phyloP scores from a whole-genome alignment of 2,113 vertebrate species.

The Pseudopipra pipra region DNA sequence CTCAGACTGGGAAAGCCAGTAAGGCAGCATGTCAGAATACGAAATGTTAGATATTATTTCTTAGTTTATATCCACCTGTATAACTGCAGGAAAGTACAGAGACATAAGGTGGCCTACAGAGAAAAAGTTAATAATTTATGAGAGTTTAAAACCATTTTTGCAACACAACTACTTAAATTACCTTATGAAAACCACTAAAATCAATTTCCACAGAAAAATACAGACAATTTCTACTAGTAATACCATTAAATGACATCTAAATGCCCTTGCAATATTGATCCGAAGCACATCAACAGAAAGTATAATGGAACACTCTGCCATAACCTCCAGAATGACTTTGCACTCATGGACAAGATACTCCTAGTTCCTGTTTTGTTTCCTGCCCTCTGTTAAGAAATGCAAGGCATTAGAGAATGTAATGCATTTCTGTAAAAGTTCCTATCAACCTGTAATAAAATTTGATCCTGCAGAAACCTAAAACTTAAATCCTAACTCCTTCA shows the following conservation, averaged over 20 bases:
- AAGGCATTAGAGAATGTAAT: background rate
- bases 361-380: background rate
- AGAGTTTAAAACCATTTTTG: background rate
- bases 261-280: background rate
- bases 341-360: background rate
- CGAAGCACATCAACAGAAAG: background rate
- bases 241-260: background rate
- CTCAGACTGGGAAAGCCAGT: background rate
- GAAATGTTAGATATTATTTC: background rate
- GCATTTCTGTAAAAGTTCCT: background rate
- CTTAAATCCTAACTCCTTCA: background rate
- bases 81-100: background rate
- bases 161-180: background rate
- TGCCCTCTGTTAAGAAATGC: background rate
- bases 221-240: background rate
- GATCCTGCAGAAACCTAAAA: background rate
- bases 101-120: background rate
- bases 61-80: background rate
- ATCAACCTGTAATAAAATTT: background rate
- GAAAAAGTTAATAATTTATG: constrained; percentile 21
- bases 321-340: background rate
- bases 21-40: background rate
- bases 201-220: background rate
- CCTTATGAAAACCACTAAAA: constrained; percentile 1
- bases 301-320: background rate